These are phyloP conservation scores for Hippolais icterina DNA, from an alignment of 2,113 vertebrate genomes.

Conservation along the genomic window DNA sequence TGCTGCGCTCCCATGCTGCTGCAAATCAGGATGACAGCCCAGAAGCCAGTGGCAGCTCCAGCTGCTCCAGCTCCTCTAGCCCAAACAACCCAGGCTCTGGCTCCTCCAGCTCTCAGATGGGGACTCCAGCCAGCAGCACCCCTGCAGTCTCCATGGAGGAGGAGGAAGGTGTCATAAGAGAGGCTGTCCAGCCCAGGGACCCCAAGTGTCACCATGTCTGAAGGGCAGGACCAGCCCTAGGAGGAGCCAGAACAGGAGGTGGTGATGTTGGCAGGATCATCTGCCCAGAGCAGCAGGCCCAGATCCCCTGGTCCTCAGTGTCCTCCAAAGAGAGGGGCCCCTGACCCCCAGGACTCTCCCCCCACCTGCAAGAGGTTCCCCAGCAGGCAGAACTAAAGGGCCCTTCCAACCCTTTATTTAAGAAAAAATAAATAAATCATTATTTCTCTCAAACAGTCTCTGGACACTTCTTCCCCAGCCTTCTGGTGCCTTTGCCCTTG, in stretches of 20 bases:
- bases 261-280: not conserved
- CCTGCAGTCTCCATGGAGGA: no score
- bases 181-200: not conserved
- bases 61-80: not conserved
- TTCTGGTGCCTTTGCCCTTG: not conserved
- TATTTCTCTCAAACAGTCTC: not conserved
- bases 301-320: rapidly evolving
- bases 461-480: not conserved
- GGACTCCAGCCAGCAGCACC: not conserved
- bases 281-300: no score
- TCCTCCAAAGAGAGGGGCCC: not conserved
- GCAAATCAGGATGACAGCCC: not conserved
- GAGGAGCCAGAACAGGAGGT: not conserved
- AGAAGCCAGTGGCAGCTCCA: not conserved
- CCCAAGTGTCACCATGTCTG: not conserved
- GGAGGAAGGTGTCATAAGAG: not conserved
- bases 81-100: not conserved
- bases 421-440: not conserved
- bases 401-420: not conserved
- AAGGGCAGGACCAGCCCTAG: not conserved
- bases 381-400: rapidly evolving
- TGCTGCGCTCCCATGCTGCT: no score
- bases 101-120: not conserved
- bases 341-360: not conserved
- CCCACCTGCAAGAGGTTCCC: not conserved